A percentile compares a stretch with the other conserved stretches of the same genome.
phyloP scores from a whole-genome alignment of 2,888 invertebrate species.

The Agrotis exclamationis region DNA sequence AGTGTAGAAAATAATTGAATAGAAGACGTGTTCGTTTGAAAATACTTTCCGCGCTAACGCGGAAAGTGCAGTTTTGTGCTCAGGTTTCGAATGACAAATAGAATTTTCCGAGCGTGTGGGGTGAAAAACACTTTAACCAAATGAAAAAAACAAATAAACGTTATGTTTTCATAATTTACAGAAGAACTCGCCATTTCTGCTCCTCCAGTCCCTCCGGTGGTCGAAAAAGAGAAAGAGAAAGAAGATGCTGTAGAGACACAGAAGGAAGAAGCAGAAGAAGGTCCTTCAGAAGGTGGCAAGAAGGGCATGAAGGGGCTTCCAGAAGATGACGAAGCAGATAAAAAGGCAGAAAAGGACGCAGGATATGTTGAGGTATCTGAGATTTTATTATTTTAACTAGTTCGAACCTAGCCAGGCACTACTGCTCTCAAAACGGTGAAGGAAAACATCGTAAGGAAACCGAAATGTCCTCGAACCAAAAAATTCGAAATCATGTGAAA shows the following conservation, averaged over 20 bases:
- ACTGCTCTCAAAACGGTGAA: too few relatives aligned
- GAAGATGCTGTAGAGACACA: conserved; percentile 32
- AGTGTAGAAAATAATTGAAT: too few relatives aligned
- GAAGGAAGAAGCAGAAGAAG: conserved; percentile 54
- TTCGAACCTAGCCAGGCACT: not conserved
- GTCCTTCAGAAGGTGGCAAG: conserved; percentile 70
- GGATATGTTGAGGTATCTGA: conserved; percentile 80
- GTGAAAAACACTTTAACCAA: too few relatives aligned
- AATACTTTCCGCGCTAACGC: too few relatives aligned
- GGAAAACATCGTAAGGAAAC: too few relatives aligned
- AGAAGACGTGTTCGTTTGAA: too few relatives aligned
- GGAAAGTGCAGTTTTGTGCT: too few relatives aligned
- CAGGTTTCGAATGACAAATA: too few relatives aligned
- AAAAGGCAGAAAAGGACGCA: conserved; percentile 84
- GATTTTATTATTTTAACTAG: not conserved
- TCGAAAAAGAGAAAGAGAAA: conserved; percentile 44
- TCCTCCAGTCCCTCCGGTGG: conserved; percentile 42
- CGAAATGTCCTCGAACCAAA: too few relatives aligned
- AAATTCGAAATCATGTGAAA: too few relatives aligned
- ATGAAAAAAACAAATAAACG: too few relatives aligned
- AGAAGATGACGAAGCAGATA: conserved; percentile 72
- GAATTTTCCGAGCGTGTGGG: too few relatives aligned
- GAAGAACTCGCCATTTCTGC: conserved; percentile 34
- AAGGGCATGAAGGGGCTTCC: conserved; percentile 74
- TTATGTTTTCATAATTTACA: conserved; percentile 43